Base-by-base conservation (phyloP, 2,797 vertebrate species). In the Rhynchotus rufescens region DNA sequence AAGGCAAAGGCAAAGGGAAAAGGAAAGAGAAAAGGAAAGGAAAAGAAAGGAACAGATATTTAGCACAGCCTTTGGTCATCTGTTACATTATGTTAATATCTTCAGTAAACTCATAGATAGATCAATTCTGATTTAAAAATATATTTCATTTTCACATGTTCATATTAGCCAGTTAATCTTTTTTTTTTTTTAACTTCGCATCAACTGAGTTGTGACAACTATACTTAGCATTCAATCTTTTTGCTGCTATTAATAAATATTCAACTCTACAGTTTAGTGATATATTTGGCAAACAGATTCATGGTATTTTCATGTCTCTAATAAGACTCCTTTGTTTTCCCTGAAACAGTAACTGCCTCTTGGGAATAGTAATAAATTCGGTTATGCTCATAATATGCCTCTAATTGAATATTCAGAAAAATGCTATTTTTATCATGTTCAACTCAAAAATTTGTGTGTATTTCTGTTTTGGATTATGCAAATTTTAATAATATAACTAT, bases 321-420 rank as follows among this genome's bases (percentile, higher is more conserved):
- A 84, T 87, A 92, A 85, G 76, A 66, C 15, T 49, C 65, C 26
- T 94, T 95, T 94, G 69, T 90, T 93, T 84, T 92, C 47, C 76
- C 40, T 85, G 90, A 92, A 93, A 91, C 64, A 93, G 51, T 88
- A 94, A 89, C 93, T 92, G 86, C 81, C 69, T 91, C 56, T 90
- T 76, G 64, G 79, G 95, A 93, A 92, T 34, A 73, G 59, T 78
- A 92, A 93, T 92, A 96, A 94, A 93, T 92, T 93, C 84, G 91
- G 57, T 96, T 95, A 92, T 30, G 56, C 15, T 84, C 34, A 76
- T 78, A 92, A 89, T 71, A 87, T 15, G 22, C 76, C 94, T 87
- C 74, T 87, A 92, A 79, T 32, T 21, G 2, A 8, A 78, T 89
- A 88, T 83, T 80, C 79, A 87, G 62, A 83, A 95, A 84, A 89